Base-by-base conservation (phyloP, 2,113 vertebrate species). In the Triplophysa siluroides region DNA sequence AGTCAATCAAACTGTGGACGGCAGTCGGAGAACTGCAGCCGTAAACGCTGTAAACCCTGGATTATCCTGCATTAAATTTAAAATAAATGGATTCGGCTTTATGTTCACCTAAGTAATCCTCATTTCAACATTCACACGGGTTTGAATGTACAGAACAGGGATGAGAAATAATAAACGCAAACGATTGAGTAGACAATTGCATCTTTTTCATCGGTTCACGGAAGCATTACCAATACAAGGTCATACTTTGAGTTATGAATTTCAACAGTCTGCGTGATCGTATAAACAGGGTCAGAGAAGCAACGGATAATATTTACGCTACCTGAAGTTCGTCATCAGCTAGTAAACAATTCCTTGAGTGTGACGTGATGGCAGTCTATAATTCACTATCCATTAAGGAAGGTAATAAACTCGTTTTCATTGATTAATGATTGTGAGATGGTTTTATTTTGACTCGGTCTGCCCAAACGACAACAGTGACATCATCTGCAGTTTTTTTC, bases 401-500 rank as follows among this genome's bases (percentile, higher is more conserved):
- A 69, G 85, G 88, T 88, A 87, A 91, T 91, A 91, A 91, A 90
- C 82, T 83, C 79, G 87, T 86, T 90, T 83, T 83, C 82, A 88
- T 85, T 90, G 91, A 91, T 91, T 89, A 90, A 92, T 82, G 88
- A 87, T 87, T 38, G 87, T 81, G 88, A 86, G 83, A 84, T 62
- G 83, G 61, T n/a, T 52, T 80, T 78, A 67, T 86, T 88, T 90
- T 91, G 92, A 89, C 88, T 83, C 89, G 90, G 90, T 92, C 90
- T 89, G 88, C 88, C 92, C 91, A 90, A 92, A 86, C 87, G 8
- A 23, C 26, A 88, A 86, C 78, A 76, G 85, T 93, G 92, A 93
- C 92, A 92, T 94, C 93, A 93, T 92, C 87, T 86, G 89, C 90
- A 85, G 87, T 87, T 91, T 90, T 91, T 90, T 89, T 89, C 76